A percentile compares a stretch with the other conserved stretches of the same genome.
Evolutionary conservation across 1,140 invertebrate genomes (phyloP).

Genomic region (Periplaneta americana): DNA sequence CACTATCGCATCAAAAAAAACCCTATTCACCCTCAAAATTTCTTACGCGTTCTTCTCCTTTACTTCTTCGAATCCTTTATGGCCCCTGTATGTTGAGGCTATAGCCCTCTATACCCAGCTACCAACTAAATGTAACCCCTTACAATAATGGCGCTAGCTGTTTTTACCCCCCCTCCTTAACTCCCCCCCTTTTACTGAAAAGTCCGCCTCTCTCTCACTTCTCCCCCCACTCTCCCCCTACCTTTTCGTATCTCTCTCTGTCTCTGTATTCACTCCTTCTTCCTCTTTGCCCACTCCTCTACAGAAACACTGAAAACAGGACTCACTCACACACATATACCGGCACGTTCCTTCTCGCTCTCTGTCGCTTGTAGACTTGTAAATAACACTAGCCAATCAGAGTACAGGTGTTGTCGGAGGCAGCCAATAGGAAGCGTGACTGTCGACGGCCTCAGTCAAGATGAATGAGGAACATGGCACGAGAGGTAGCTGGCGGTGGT

Average conservation of each 20-base stretch:
- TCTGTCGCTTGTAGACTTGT: constrained; percentile 17
- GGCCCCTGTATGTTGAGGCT: constrained; percentile 12
- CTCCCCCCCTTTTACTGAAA: background rate
- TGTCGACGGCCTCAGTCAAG: background rate
- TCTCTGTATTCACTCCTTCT: background rate
- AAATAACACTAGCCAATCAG: constrained; percentile 28
- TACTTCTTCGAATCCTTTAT: constrained; percentile 11
- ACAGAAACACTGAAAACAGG: background rate
- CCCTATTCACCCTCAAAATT: background rate
- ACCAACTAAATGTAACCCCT: constrained; percentile 12
- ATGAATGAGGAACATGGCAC: background rate
- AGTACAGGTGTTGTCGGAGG: constrained; percentile 19
- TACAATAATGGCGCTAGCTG: constrained; percentile 8
- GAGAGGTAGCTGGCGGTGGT: background rate
- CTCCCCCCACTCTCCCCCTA: background rate
- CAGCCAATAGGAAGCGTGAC: constrained; percentile 23
- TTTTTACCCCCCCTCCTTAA: background rate
- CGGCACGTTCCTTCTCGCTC: background rate
- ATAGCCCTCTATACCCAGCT: constrained; percentile 12
- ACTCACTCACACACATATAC: background rate
- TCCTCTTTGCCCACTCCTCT: background rate
- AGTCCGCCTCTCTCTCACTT: background rate
- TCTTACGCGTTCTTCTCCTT: constrained; percentile 4
- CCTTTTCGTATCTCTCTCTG: background rate
- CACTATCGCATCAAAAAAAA: background rate